Evolutionary conservation across 2,888 invertebrate species (phyloP).

Genomic region (Vesta saturnalis): DNA sequence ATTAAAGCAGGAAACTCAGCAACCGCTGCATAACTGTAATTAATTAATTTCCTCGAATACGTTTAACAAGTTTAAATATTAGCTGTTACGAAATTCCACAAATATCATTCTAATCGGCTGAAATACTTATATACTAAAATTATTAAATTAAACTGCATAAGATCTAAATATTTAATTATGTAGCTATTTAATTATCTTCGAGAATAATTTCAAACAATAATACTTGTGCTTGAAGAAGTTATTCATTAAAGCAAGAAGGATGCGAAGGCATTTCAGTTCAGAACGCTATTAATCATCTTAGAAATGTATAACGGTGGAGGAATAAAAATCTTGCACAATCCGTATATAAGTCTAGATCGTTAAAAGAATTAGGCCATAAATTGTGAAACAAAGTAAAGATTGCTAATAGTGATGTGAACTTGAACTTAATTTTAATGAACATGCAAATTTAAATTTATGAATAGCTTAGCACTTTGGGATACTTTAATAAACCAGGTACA

Average conservation of each 20-base stretch:
- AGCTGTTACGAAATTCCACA: constrained; percentile 25
- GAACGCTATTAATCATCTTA: constrained; percentile 2
- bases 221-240: not conserved
- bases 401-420: not conserved
- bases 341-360: not conserved
- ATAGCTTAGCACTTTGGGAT: too few relatives aligned
- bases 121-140: constrained; percentile 10
- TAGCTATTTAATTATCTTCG: not conserved
- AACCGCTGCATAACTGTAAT: constrained; percentile 25
- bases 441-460: too few relatives aligned
- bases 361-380: not conserved
- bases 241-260: not conserved
- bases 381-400: not conserved
- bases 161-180: not conserved
- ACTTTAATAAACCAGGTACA: too few relatives aligned
- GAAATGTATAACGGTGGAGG: not conserved
- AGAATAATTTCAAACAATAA: not conserved
- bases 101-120: constrained; percentile 22
- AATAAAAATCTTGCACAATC: constrained; percentile 4
- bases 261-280: constrained; percentile 4
- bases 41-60: constrained; percentile 30
- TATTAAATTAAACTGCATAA: constrained; percentile 3
- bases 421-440: too few relatives aligned
- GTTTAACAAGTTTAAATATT: constrained; percentile 27
- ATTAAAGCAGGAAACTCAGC: constrained; percentile 16